Base-by-base conservation (phyloP, 2,113 vertebrate genomes). In the Garra rufa region DNA sequence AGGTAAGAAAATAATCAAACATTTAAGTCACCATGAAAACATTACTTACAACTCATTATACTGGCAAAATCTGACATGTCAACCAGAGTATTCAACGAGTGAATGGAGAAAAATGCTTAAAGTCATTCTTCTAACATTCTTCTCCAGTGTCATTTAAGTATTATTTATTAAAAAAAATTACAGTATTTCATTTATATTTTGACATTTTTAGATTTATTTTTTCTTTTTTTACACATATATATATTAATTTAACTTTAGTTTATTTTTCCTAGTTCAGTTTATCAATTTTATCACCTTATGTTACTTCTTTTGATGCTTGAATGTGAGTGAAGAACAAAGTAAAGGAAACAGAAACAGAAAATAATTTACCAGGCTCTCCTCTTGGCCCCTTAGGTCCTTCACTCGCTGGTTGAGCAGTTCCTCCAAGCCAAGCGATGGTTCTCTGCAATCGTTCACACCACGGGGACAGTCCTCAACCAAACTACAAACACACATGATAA, bases 381-480 rank as follows among this genome's bases (percentile, higher is more conserved):
- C 96, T 41, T 89, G 95, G 67, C 95, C 94, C 86, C 93, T 92
- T 69, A 98, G 92, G 38, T 96, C 92, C 87, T 84, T 90, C 30
- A 92, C 90, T 81, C 94, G 91, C 65, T 96, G 94, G 3, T 87
- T 94, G 2, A 98, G 92, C 24, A 97, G 90, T 43, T 96, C 95
- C 87, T 97, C 95, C 77, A 98, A 91, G 13, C 93, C 94, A 57
- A 98, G 86, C 76, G 95, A 83, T 0, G 94, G 94, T 55, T 93
- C 92, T 75, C 88, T 93, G 85, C 97, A 97, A 78, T 96, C 96
- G 30, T 70, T 91, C 48, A 97, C 91, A 0, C 95, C 97, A 75
- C 93, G 92, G 17, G 94, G 93, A 88, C 94, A 96, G 79, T 95
- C 95, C 14, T 96, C 95, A 77, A 96, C 96, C 89, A 98, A 89